phyloP scores from a whole-genome alignment of 2,888 invertebrate species.

The Leptinotarsa haldemani region DNA sequence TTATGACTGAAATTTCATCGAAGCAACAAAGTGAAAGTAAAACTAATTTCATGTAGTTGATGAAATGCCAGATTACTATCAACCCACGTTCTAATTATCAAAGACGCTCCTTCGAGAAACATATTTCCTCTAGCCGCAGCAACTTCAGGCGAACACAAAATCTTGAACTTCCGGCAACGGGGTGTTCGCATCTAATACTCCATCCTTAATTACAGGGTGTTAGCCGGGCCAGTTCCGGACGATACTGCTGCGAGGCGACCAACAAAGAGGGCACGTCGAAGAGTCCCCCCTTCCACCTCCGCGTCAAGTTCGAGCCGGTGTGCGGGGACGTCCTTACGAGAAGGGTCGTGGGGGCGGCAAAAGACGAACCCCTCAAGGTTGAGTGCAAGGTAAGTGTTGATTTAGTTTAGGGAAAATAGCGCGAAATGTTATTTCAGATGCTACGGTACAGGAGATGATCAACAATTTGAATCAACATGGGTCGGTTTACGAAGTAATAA shows the following conservation, averaged over 20 bases:
- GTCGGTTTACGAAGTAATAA: not conserved
- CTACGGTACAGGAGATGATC: not conserved
- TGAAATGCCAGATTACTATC: not conserved
- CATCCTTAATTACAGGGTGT: conserved; percentile 73
- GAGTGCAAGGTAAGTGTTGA: conserved; percentile 65
- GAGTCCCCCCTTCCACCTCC: conserved; percentile 78
- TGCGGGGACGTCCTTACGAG: conserved; percentile 65
- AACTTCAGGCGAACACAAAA: not conserved
- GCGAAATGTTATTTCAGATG: not conserved
- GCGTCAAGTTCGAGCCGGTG: conserved; percentile 77
- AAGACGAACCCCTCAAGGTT: conserved; percentile 68
- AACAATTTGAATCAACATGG: not conserved
- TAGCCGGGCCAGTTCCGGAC: conserved; percentile 76
- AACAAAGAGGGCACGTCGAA: conserved; percentile 83
- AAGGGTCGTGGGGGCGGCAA: conserved; percentile 69
- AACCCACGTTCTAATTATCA: not conserved
- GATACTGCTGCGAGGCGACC: conserved; percentile 82
- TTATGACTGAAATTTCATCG: no score
- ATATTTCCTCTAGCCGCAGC: not conserved
- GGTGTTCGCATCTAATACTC: conserved; percentile 4
- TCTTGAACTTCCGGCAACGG: conserved; percentile 12
- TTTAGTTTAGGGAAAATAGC: not conserved
- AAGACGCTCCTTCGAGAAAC: not conserved
- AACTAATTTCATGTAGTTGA: no score
- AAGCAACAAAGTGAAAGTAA: no score